A percentile compares a stretch with the other conserved stretches of the same genome.
These are phyloP conservation scores for Chalcosyrphus nemorum DNA, from an alignment of 2,888 invertebrate genomes.

Conservation along the genomic window DNA sequence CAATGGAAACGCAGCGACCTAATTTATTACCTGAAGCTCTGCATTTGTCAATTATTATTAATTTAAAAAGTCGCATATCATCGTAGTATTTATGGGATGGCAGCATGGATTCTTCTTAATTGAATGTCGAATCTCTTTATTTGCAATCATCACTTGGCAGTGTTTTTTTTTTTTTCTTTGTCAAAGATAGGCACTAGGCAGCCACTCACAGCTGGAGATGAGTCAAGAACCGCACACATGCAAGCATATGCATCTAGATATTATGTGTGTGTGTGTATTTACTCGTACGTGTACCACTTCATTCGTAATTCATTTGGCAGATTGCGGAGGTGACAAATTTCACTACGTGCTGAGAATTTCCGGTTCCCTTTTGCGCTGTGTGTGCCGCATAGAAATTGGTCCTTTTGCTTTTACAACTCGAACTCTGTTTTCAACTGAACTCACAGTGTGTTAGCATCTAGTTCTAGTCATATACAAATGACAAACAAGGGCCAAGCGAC, in stretches of 20 bases:
- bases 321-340: slow-evolving; percentile 71
- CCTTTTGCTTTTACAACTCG: slow-evolving; percentile 25
- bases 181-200: slow-evolving; percentile 6
- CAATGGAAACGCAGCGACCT: slow-evolving; percentile 37
- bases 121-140: slow-evolving; percentile 39
- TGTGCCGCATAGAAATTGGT: slow-evolving; percentile 25
- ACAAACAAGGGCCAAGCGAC: slow-evolving; percentile 31
- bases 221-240: slow-evolving; percentile 20
- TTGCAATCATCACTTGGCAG: slow-evolving; percentile 15
- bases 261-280: slow-evolving; percentile 21
- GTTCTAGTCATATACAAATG: slow-evolving; percentile 24
- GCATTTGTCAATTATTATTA: slow-evolving; percentile 60
- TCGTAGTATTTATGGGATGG: slow-evolving; percentile 22
- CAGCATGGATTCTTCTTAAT: slow-evolving; percentile 46
- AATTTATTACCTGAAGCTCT: slow-evolving; percentile 33
- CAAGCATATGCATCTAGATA: too few relatives aligned
- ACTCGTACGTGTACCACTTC: slow-evolving; percentile 26
- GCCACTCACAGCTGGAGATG: neutral
- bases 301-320: slow-evolving; percentile 65
- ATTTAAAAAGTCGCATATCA: slow-evolving; percentile 44
- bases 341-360: slow-evolving; percentile 60
- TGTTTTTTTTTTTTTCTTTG: slow-evolving; percentile 15
- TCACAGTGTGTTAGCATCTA: slow-evolving; percentile 25
- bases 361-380: slow-evolving; percentile 36
- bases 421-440: slow-evolving; percentile 4